These are phyloP conservation scores for Hypena proboscidalis DNA, from an alignment of 2,888 invertebrate genomes.

Conservation along the genomic window DNA sequence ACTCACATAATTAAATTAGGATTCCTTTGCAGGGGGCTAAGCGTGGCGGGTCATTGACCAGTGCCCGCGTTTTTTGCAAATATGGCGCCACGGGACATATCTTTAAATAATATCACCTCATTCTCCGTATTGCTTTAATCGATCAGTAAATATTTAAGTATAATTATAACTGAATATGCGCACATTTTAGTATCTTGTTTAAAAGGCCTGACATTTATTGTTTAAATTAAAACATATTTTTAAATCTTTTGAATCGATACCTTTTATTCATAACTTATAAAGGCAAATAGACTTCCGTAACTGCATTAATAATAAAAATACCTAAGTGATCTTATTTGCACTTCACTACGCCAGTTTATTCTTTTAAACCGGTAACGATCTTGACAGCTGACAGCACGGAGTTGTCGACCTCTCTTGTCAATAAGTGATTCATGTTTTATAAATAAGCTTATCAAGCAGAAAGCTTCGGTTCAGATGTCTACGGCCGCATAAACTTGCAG, in stretches of 20 bases:
- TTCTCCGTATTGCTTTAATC: no score
- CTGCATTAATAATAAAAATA: no score
- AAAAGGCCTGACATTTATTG: no score
- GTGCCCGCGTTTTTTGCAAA: slow-evolving; percentile 30
- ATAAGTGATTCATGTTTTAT: slow-evolving; percentile 39
- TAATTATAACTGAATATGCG: background rate
- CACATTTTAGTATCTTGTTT: no score
- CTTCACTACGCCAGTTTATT: background rate
- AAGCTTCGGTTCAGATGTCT: slow-evolving; percentile 51
- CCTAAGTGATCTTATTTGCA: no score
- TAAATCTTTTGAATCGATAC: no score
- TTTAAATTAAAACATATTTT: no score
- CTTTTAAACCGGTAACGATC: slow-evolving; percentile 7
- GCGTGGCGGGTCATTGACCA: slow-evolving; percentile 26
- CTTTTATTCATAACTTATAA: no score
- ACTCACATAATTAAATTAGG: slow-evolving; percentile 15
- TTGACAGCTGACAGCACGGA: slow-evolving; percentile 6
- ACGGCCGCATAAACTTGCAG: slow-evolving; percentile 46
- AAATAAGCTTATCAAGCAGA: slow-evolving; percentile 45
- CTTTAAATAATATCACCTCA: no score
- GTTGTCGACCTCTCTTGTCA: slow-evolving; percentile 37
- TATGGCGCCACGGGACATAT: slow-evolving; percentile 15
- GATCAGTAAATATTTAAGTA: no score
- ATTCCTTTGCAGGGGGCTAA: slow-evolving; percentile 31
- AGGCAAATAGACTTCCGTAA: no score